Base-by-base conservation (phyloP, 2,113 vertebrate genomes). In the Scomber japonicus region DNA sequence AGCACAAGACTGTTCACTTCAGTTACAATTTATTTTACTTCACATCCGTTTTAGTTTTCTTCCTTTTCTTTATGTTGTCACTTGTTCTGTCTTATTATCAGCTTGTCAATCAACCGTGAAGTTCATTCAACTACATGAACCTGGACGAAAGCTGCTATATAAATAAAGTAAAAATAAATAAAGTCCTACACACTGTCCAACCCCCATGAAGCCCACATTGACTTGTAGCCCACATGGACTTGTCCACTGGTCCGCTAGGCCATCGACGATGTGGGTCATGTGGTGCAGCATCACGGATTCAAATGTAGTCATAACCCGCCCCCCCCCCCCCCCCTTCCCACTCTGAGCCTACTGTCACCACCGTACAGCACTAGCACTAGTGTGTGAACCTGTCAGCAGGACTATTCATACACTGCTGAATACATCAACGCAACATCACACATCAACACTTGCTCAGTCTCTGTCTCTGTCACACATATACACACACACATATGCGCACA, bases 361-460 rank as follows among this genome's bases (percentile, higher is more conserved):
- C 80, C 21, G 35, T 40, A 55, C 57, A 11, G 11, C 63, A 27
- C 72, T 61, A 27, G n/a, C 54, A 21, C 21, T 21, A 81, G 69
- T n/a, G 64, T 68, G 46, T 75, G 68, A 46, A 83, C 77, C 82
- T 80, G 59, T 89, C 88, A 84, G 65, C 75, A n/a, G 13, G 11
- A 54, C 81, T 91, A 91, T 89, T 89, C 85, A 85, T 88, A 87
- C 64, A 75, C 88, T 21, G 56, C 50, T 61, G 66, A 86, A 85
- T 71, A 49, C 71, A 89, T 66, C 69, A 64, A 19, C 3, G 8
- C 69, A 80, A 69, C 9, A 62, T 40, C 61, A 66, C 69, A 81
- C 61, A 83, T 84, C 81, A 83, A 71, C 90, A 89, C 73, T 57
- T 72, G 75, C 73, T 78, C 16, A 40, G 31, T 78, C 61, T n/a